Percentiles rank a stretch among this genome's conserved stretches.
Conservation (phyloP, 2,797 vertebrate genomes). For the Argyrosomus regius region DNA sequence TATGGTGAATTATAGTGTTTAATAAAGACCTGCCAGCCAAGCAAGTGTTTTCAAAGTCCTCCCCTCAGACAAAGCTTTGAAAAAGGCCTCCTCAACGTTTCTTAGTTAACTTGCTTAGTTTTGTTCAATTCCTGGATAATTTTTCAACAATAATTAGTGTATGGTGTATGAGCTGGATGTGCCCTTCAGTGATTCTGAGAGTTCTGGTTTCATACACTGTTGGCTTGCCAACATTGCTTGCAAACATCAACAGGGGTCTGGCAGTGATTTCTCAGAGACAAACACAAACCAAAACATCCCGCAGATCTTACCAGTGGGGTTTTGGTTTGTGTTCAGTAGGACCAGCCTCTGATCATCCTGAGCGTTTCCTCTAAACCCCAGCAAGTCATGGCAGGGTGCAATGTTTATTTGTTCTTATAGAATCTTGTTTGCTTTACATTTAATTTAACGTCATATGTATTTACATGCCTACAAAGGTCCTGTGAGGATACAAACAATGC, state of each 20-base stretch:
- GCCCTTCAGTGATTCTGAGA: background rate
- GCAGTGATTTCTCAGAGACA: constrained; percentile 39
- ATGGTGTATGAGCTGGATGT: background rate
- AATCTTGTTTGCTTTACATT: constrained; percentile 24
- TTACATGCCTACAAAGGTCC: background rate
- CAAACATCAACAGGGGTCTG: constrained; percentile 43
- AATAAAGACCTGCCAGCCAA: too few relatives aligned
- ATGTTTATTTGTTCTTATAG: constrained; percentile 19
- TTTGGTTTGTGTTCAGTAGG: constrained; percentile 52
- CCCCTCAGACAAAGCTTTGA: too few relatives aligned
- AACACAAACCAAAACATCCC: constrained; percentile 41
- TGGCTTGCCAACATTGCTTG: constrained; percentile 7
- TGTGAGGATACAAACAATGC: background rate
- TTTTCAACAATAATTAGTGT: background rate
- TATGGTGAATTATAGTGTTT: too few relatives aligned
- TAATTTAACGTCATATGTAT: constrained; percentile 15
- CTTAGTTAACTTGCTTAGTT: too few relatives aligned
- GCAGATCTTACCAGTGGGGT: constrained; percentile 19
- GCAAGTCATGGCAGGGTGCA: constrained; percentile 35
- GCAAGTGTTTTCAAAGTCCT: too few relatives aligned
- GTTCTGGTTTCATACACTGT: constrained; percentile 15
- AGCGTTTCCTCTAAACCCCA: constrained; percentile 30
- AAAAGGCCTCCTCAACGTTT: too few relatives aligned
- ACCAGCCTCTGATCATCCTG: constrained; percentile 36
- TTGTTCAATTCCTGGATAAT: background rate